phyloP scores from a whole-genome alignment of 2,113 vertebrate genomes.

The Pygathrix nemaeus region DNA sequence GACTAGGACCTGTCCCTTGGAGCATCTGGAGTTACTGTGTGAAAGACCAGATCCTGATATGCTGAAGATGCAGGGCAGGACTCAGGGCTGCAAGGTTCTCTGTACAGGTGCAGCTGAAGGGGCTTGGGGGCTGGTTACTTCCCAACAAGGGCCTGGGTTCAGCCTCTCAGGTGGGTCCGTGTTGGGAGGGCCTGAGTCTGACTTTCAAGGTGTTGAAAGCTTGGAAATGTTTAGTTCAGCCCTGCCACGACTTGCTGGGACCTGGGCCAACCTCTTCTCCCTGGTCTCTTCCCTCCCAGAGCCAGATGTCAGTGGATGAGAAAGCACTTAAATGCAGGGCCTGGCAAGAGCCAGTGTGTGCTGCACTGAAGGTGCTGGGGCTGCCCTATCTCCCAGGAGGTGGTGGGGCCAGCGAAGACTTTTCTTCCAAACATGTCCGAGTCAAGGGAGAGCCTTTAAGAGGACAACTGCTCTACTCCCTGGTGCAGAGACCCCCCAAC shows the following conservation, averaged over 20 bases:
- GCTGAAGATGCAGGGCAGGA: no score
- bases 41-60: neutral
- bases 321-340: no score
- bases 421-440: neutral
- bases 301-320: neutral
- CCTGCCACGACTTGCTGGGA: neutral
- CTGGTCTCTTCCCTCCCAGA: neutral
- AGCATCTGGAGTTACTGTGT: neutral
- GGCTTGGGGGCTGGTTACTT: neutral
- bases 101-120: neutral
- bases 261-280: neutral
- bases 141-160: neutral
- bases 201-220: neutral
- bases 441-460: neutral
- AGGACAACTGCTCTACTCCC: neutral
- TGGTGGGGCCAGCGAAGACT: no score
- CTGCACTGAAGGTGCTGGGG: rapidly evolving
- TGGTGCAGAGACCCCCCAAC: neutral
- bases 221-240: neutral
- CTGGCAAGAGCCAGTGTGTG: neutral
- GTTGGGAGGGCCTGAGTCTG: rapidly evolving
- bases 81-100: neutral
- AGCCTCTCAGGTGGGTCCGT: neutral
- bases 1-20: neutral
- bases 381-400: rapidly evolving